Percentiles rank a stretch among this genome's conserved stretches.
phyloP scores from a whole-genome alignment of 2,113 vertebrate genomes.

The Cebidichthys violaceus region DNA sequence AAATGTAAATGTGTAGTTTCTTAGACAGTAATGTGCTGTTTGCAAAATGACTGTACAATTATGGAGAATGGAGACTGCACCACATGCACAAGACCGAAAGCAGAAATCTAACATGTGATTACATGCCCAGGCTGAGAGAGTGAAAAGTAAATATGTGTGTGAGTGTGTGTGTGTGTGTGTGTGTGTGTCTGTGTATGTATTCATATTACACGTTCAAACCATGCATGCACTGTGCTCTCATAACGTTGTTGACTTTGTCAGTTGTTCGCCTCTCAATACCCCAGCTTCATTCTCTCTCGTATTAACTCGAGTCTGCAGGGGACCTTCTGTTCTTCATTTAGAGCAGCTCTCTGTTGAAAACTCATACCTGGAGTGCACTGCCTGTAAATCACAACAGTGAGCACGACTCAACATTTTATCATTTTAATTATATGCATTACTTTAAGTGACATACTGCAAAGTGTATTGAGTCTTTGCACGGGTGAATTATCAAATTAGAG shows the following conservation, averaged over 20 bases:
- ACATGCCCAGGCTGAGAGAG: constrained; percentile 65
- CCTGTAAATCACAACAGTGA: constrained; percentile 32
- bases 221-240: background rate
- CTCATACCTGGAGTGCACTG: constrained; percentile 25
- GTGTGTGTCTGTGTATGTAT: constrained; percentile 19
- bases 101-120: constrained; percentile 78
- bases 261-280: background rate
- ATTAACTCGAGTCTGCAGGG: constrained; percentile 35
- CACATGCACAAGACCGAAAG: constrained; percentile 65
- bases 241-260: constrained; percentile 10
- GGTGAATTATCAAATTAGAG: constrained; percentile 30
- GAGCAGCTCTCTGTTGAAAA: constrained; percentile 37
- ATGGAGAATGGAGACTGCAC: constrained; percentile 76
- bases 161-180: background rate
- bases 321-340: constrained; percentile 67
- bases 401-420: constrained; percentile 15
- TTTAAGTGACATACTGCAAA: constrained; percentile 23
- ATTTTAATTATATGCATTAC: constrained; percentile 45
- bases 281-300: constrained; percentile 3
- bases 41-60: constrained; percentile 83
- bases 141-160: constrained; percentile 28
- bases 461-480: constrained; percentile 21
- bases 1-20: constrained; percentile 67
- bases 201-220: constrained; percentile 26
- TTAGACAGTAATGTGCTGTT: constrained; percentile 76